Conservation (phyloP, 1,140 invertebrate species). For the Apolygus lucorum region DNA sequence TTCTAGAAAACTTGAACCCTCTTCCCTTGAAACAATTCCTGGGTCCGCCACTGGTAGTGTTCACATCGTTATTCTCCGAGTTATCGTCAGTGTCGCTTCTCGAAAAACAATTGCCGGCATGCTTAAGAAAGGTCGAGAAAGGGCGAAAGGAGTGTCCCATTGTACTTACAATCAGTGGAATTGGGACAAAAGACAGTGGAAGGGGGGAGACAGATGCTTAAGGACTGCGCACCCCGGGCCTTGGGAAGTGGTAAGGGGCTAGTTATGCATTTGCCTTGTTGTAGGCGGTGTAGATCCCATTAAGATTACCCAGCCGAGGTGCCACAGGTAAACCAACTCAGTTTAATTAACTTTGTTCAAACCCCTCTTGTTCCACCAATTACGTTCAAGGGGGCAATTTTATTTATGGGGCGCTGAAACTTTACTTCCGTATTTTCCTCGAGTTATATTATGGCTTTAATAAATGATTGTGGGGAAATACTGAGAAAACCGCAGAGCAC, state of each 20-base stretch:
- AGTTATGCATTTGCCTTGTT: slow-evolving; percentile 17
- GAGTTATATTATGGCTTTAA: neutral
- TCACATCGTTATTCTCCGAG: too few species aligned
- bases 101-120: too few species aligned
- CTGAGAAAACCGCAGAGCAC: too few species aligned
- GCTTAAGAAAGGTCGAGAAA: too few species aligned
- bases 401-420: slow-evolving; percentile 9
- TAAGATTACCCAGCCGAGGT: slow-evolving; percentile 16
- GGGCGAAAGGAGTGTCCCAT: neutral
- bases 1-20: too few species aligned
- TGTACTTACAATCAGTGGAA: neutral
- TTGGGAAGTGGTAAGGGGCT: too few species aligned
- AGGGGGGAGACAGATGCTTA: neutral
- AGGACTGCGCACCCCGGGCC: neutral
- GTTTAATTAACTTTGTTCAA: slow-evolving; percentile 23
- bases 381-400: neutral
- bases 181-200: neutral
- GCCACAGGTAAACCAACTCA: slow-evolving; percentile 22
- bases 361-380: neutral
- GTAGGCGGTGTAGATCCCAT: slow-evolving; percentile 23
- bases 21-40: too few species aligned
- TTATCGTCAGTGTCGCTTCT: too few species aligned
- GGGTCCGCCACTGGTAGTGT: too few species aligned
- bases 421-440: neutral
- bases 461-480: neutral